Conservation (phyloP, 2,888 invertebrate species). For the Eupithecia tripunctaria region DNA sequence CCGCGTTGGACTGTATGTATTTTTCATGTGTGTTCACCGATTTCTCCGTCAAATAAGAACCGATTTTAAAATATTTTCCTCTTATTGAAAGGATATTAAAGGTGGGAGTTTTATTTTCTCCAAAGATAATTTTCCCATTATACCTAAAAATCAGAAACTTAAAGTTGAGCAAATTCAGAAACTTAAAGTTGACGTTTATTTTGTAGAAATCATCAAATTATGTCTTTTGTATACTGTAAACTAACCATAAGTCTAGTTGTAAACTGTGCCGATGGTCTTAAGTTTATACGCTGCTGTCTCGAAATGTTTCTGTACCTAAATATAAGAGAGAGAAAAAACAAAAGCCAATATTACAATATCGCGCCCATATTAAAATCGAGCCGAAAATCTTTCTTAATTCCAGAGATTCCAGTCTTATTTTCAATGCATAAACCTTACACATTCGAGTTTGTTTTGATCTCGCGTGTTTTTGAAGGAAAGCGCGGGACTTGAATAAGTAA, state of each 20-base stretch:
- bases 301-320: no score
- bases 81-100: neutral
- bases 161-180: no score
- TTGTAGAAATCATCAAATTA: neutral
- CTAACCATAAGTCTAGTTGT: no score
- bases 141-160: neutral
- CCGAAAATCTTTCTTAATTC: neutral
- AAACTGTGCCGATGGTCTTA: no score
- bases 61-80: neutral
- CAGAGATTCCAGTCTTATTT: neutral
- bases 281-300: no score
- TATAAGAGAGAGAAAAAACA: no score
- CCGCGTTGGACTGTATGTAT: neutral
- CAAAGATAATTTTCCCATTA: no score
- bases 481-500: neutral
- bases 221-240: no score
- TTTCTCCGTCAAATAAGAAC: neutral
- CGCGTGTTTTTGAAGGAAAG: constrained; percentile 8
- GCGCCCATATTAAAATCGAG: neutral
- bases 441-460: constrained; percentile 13
- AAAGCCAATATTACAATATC: no score
- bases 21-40: no score
- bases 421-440: neutral
- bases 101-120: neutral
- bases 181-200: neutral